These are phyloP conservation scores for Drosophila erecta DNA, from an alignment of 1,140 invertebrate genomes.

Conservation along the genomic window DNA sequence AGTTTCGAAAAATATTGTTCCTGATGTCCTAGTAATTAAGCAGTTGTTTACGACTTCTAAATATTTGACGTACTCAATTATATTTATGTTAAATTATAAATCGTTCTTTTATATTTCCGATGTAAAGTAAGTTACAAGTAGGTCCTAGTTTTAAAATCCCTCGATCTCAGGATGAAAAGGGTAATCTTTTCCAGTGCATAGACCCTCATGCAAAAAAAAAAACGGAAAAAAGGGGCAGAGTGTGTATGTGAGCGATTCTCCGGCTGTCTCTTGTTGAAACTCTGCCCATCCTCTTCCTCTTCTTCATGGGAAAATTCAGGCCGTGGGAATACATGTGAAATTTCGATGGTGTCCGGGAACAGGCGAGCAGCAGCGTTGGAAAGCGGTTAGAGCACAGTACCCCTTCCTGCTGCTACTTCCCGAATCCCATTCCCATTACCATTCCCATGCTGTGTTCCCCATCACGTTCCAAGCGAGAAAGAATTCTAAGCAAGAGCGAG, in stretches of 20 bases:
- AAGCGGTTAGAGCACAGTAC: conserved; percentile 28
- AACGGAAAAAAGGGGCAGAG: conserved; percentile 22
- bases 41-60: too few species aligned
- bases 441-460: conserved; percentile 9
- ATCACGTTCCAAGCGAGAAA: conserved; percentile 26
- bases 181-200: conserved; percentile 19
- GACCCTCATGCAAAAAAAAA: conserved; percentile 67
- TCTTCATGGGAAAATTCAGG: conserved; percentile 84
- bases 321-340: conserved; percentile 85
- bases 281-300: conserved; percentile 63
- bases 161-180: too few species aligned
- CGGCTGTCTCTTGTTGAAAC: conserved; percentile 60
- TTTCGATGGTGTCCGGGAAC: conserved; percentile 83
- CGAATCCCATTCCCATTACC: conserved; percentile 1
- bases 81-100: too few species aligned
- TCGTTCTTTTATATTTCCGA: too few species aligned
- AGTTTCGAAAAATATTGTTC: too few species aligned
- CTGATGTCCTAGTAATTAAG: too few species aligned
- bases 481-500: conserved; percentile 45
- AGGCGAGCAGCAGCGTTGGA: conserved; percentile 71
- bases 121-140: neutral
- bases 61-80: too few species aligned
- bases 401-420: conserved; percentile 29
- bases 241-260: conserved; percentile 41
- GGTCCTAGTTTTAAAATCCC: too few species aligned